These are phyloP conservation scores for Seira musarum DNA, from an alignment of 2,888 invertebrate genomes.

Conservation along the genomic window DNA sequence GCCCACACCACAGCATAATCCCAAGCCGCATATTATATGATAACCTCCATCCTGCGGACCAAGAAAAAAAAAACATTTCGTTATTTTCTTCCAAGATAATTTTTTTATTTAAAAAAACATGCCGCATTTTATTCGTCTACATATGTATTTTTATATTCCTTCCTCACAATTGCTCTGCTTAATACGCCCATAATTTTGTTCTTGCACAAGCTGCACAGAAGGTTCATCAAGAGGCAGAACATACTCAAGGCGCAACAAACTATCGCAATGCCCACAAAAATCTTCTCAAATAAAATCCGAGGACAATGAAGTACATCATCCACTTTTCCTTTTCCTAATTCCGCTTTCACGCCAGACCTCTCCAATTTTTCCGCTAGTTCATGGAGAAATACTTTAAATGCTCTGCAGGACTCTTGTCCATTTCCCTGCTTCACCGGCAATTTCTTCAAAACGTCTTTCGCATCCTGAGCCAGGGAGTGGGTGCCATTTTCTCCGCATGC, in stretches of 20 bases:
- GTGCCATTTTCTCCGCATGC: neutral
- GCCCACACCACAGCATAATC: constrained; percentile 1
- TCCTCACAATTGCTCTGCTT: no score
- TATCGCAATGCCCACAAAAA: neutral
- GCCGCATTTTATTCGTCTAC: no score
- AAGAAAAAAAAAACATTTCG: no score
- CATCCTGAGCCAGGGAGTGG: neutral
- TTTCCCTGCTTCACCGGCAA: neutral
- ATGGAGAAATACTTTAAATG: neutral
- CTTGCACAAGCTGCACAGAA: no score
- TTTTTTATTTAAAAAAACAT: no score
- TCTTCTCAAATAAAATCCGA: neutral
- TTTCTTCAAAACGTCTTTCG: neutral
- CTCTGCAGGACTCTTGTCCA: constrained; percentile 2
- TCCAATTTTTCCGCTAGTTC: neutral
- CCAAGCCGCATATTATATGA: no score
- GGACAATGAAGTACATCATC: neutral
- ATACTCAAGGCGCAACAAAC: neutral
- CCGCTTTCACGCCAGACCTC: neutral
- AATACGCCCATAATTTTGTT: no score
- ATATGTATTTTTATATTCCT: no score
- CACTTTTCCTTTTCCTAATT: neutral
- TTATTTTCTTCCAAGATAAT: no score
- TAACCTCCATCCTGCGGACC: no score
- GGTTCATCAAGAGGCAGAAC: no score